Evolutionary conservation across 2,888 invertebrate genomes (phyloP).

Genomic region (Chymomyza amoena): DNA sequence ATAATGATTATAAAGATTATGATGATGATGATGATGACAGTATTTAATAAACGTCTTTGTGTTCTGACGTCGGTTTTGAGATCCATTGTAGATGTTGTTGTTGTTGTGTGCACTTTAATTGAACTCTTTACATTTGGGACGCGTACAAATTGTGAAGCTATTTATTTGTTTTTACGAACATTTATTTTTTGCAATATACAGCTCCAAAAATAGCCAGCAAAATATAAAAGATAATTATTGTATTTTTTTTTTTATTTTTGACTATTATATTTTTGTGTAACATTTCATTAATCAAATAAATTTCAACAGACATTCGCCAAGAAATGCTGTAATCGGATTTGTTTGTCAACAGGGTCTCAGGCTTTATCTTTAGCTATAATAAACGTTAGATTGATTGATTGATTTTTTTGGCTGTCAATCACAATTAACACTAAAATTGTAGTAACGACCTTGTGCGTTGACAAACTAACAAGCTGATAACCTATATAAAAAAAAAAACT

Average conservation of each 20-base stretch:
- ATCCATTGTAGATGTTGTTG: background rate
- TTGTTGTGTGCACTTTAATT: constrained; percentile 34
- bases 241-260: constrained; percentile 9
- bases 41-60: background rate
- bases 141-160: constrained; percentile 38
- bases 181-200: background rate
- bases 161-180: background rate
- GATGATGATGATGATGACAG: constrained; percentile 45
- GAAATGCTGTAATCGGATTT: constrained; percentile 46
- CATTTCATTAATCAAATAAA: constrained; percentile 65
- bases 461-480: background rate
- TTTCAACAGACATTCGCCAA: constrained; percentile 52
- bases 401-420: background rate
- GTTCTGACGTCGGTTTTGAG: constrained; percentile 1
- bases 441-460: background rate
- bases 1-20: background rate
- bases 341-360: constrained; percentile 43
- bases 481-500: background rate
- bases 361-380: background rate
- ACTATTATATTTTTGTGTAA: constrained; percentile 47
- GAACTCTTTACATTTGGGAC: constrained; percentile 53
- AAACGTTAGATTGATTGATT: background rate
- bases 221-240: constrained; percentile 19
- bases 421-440: background rate
- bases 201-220: background rate